Evolutionary conservation across 2,797 vertebrate genomes (phyloP).

Genomic region (Natrix natrix): DNA sequence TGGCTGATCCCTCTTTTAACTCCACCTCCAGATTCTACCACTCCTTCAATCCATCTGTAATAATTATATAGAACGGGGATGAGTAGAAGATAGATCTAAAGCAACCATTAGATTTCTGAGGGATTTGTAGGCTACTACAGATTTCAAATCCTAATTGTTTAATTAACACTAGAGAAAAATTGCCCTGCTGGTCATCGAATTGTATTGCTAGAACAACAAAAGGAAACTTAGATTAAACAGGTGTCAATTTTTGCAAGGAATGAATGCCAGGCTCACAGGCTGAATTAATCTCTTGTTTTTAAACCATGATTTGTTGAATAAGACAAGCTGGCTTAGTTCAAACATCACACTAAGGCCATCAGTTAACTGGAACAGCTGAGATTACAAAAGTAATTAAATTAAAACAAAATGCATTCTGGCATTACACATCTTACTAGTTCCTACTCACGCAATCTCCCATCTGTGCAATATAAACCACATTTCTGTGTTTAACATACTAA

Average conservation of each 20-base stretch:
- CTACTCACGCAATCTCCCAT: background rate
- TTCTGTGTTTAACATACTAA: background rate
- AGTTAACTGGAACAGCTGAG: background rate
- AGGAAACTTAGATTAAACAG: background rate
- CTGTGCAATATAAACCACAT: background rate
- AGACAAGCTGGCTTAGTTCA: background rate
- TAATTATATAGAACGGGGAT: background rate
- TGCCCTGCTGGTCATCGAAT: no score
- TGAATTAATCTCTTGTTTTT: background rate
- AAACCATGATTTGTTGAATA: background rate
- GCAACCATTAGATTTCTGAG: background rate
- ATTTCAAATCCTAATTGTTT: background rate
- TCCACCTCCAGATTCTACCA: background rate
- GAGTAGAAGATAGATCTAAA: background rate
- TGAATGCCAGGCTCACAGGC: background rate
- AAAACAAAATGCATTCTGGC: background rate
- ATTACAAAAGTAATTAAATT: background rate
- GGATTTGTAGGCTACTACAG: no score
- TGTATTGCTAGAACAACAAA: background rate
- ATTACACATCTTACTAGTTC: background rate
- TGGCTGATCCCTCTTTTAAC: background rate
- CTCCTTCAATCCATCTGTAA: background rate
- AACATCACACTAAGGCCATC: background rate
- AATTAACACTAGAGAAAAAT: background rate
- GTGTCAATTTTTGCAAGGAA: background rate